phyloP scores from a whole-genome alignment of 2,113 vertebrate genomes.

The Atherinomorus stipes region DNA sequence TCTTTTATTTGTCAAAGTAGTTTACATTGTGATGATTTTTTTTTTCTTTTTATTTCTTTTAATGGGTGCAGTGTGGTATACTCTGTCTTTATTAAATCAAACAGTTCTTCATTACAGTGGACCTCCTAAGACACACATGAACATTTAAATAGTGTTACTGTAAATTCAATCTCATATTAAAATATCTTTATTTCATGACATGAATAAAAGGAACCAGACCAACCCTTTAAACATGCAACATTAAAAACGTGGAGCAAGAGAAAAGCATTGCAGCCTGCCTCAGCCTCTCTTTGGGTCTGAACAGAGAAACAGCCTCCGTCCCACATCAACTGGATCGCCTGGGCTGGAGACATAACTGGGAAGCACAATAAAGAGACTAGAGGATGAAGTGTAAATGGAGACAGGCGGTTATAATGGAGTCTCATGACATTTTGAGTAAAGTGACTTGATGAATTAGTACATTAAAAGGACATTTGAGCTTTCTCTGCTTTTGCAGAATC shows the following conservation, averaged over 20 bases:
- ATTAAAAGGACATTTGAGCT: conserved; percentile 43
- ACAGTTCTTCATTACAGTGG: background rate
- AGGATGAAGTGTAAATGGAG: conserved; percentile 27
- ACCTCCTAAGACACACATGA: background rate
- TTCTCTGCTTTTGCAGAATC: conserved; percentile 12
- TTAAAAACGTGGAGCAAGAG: conserved; percentile 33
- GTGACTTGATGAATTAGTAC: conserved; percentile 25
- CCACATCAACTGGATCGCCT: conserved; percentile 26
- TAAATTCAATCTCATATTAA: conserved; percentile 1
- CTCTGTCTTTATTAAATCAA: background rate
- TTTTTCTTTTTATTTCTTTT: background rate
- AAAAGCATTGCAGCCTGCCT: conserved; percentile 22
- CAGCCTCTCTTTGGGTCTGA: conserved; percentile 26
- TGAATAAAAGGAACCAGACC: conserved; percentile 1
- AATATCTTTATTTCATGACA: background rate
- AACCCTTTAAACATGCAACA: conserved; percentile 27
- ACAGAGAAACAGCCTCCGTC: conserved; percentile 49
- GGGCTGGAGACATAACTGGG: conserved; percentile 45
- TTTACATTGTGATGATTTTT: no score
- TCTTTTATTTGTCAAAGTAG: no score
- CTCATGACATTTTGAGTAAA: conserved; percentile 39
- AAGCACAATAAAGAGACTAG: conserved; percentile 38
- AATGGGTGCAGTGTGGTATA: conserved; percentile 1
- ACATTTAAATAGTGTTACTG: conserved; percentile 7
- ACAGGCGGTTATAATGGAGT: conserved; percentile 29